Conservation (phyloP, 1,140 invertebrate species). For the Eulimnadia texana region DNA sequence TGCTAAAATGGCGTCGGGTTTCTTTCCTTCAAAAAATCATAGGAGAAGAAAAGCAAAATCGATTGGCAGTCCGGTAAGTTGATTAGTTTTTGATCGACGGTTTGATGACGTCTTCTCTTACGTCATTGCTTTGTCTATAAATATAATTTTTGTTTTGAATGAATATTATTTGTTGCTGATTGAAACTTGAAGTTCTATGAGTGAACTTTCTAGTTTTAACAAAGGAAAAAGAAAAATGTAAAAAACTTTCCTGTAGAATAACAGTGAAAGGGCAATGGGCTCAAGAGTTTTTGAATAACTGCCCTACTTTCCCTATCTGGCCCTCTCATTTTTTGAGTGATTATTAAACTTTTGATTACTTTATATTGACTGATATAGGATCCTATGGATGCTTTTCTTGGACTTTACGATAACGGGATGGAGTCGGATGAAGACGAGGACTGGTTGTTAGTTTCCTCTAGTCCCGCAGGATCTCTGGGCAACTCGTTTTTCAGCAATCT, state of each 20-base stretch:
- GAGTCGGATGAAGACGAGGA: conserved; percentile 13
- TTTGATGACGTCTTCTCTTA: background rate
- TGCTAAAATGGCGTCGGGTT: background rate
- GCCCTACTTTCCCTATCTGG: background rate
- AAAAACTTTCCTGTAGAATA: background rate
- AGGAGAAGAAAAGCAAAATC: conserved; percentile 13
- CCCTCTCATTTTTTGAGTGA: background rate
- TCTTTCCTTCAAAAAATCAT: background rate
- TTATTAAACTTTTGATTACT: conserved; percentile 1
- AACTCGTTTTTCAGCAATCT: conserved; percentile 27
- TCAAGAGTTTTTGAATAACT: background rate
- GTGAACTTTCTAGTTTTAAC: background rate
- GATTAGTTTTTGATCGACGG: background rate
- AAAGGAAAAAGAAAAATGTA: background rate
- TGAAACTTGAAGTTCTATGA: background rate
- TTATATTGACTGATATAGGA: conserved; percentile 16
- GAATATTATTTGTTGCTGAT: background rate
- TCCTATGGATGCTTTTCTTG: conserved; percentile 23
- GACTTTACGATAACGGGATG: conserved; percentile 22
- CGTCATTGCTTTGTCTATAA: conserved; percentile 4
- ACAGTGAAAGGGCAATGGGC: background rate
- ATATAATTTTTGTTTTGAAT: background rate
- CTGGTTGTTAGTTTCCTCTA: conserved; percentile 10
- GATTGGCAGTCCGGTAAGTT: conserved; percentile 16
- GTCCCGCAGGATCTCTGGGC: background rate